phyloP scores from a whole-genome alignment of 2,797 vertebrate species.

The Parotocinclus haroldoi region DNA sequence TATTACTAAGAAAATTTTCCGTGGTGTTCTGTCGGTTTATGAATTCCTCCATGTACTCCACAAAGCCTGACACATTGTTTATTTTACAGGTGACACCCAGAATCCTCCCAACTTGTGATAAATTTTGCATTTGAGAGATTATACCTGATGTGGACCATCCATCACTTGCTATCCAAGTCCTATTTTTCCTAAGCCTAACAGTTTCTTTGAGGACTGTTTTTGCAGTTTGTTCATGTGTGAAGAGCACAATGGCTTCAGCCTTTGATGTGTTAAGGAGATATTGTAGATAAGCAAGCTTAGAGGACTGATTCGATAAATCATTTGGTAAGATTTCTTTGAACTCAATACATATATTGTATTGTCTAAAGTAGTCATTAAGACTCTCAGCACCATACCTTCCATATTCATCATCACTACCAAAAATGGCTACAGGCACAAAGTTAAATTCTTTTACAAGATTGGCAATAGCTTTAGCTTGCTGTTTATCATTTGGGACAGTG shows the following conservation, averaged over 20 bases:
- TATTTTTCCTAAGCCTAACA: conserved; percentile 22
- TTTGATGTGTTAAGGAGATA: background rate
- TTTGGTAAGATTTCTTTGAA: conserved; percentile 38
- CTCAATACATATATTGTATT: conserved; percentile 74
- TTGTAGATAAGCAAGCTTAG: background rate
- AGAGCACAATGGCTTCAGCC: conserved; percentile 60
- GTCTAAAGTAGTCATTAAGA: conserved; percentile 67
- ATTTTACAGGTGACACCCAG: conserved; percentile 54
- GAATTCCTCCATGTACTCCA: conserved; percentile 39
- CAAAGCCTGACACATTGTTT: conserved; percentile 52
- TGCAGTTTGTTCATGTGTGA: conserved; percentile 49
- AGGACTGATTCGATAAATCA: background rate
- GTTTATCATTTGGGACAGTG: conserved; percentile 78
- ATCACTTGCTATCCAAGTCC: conserved; percentile 63
- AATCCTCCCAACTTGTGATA: conserved; percentile 43
- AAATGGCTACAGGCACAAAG: conserved; percentile 82
- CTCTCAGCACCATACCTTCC: conserved; percentile 73
- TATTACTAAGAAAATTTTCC: conserved; percentile 3
- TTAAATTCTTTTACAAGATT: conserved; percentile 67
- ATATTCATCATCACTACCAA: conserved; percentile 81
- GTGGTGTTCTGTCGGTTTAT: conserved; percentile 9
- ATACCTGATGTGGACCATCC: conserved; percentile 51
- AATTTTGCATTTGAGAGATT: background rate
- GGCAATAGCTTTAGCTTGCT: conserved; percentile 81
- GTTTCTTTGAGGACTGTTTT: conserved; percentile 41